Conservation (phyloP, 2,888 invertebrate species). For the Abscondita cerata region DNA sequence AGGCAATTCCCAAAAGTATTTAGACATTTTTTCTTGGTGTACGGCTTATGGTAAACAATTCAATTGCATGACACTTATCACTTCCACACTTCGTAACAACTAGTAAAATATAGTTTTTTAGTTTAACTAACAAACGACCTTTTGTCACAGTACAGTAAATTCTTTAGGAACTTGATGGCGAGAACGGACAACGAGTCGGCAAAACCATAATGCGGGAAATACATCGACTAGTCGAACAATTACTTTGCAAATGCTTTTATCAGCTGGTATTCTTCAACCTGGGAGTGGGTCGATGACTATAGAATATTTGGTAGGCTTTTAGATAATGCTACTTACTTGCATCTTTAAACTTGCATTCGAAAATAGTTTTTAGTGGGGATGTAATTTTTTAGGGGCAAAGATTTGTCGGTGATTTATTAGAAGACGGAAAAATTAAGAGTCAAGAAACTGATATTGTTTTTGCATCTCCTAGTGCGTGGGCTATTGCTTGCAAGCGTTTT, state of each 20-base stretch:
- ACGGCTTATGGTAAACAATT: too few relatives aligned
- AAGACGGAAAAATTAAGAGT: slow-evolving; percentile 88
- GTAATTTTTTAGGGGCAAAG: slow-evolving; percentile 73
- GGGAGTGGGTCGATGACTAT: slow-evolving; percentile 87
- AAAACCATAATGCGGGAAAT: slow-evolving; percentile 47
- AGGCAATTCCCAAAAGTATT: too few relatives aligned
- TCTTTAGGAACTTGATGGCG: slow-evolving; percentile 52
- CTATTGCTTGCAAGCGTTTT: slow-evolving; percentile 88
- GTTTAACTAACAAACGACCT: too few relatives aligned
- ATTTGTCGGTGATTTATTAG: slow-evolving; percentile 84
- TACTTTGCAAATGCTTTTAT: slow-evolving; percentile 84
- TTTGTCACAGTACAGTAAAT: too few relatives aligned
- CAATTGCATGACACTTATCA: too few relatives aligned
- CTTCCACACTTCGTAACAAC: too few relatives aligned
- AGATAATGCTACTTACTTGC: slow-evolving; percentile 19
- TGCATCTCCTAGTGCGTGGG: slow-evolving; percentile 92
- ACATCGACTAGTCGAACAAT: slow-evolving; percentile 62
- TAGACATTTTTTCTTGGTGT: too few relatives aligned
- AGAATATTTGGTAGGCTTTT: slow-evolving; percentile 78
- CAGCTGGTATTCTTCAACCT: slow-evolving; percentile 83
- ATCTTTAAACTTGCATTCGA: slow-evolving; percentile 4
- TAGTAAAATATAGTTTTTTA: too few relatives aligned
- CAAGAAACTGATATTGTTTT: slow-evolving; percentile 89
- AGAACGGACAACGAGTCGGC: slow-evolving; percentile 44
- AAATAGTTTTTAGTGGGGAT: not conserved